Conservation (phyloP, 2,888 invertebrate genomes). For the Deilephila elpenor region DNA sequence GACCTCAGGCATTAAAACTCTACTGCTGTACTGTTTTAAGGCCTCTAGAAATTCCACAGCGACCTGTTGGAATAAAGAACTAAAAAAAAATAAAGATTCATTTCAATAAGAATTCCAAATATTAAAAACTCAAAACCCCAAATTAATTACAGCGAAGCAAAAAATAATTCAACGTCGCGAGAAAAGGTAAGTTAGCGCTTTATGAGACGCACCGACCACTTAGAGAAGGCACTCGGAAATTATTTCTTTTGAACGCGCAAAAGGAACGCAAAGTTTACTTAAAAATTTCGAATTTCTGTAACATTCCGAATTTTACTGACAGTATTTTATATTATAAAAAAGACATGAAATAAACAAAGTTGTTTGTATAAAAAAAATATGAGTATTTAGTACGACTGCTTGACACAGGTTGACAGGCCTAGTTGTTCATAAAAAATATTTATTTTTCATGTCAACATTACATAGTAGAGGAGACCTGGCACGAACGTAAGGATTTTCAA, state of each 20-base stretch:
- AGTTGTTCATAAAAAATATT: too few species aligned
- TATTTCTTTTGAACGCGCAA: slow-evolving; percentile 32
- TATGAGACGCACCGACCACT: slow-evolving; percentile 6
- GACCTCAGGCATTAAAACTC: too few species aligned
- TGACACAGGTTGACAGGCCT: too few species aligned
- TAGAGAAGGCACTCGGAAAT: slow-evolving; percentile 23
- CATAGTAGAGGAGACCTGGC: too few species aligned
- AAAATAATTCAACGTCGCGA: slow-evolving; percentile 1
- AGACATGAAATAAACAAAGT: not conserved
- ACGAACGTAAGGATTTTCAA: too few species aligned
- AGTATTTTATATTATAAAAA: not conserved
- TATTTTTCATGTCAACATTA: too few species aligned
- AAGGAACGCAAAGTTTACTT: slow-evolving; percentile 2
- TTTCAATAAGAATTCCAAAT: not conserved
- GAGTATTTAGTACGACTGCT: not conserved
- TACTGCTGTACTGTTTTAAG: too few species aligned
- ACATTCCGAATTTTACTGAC: not conserved
- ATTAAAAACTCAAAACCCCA: not conserved
- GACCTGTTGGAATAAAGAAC: too few species aligned
- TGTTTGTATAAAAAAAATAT: not conserved
- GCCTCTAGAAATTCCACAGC: too few species aligned
- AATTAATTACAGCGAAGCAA: not conserved
- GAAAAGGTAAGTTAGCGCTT: slow-evolving; percentile 2
- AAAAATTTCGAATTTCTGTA: slow-evolving; percentile 2
- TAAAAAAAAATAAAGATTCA: not conserved